Evolutionary conservation across 2,888 invertebrate species (phyloP).

Genomic region (Phortica magna): DNA sequence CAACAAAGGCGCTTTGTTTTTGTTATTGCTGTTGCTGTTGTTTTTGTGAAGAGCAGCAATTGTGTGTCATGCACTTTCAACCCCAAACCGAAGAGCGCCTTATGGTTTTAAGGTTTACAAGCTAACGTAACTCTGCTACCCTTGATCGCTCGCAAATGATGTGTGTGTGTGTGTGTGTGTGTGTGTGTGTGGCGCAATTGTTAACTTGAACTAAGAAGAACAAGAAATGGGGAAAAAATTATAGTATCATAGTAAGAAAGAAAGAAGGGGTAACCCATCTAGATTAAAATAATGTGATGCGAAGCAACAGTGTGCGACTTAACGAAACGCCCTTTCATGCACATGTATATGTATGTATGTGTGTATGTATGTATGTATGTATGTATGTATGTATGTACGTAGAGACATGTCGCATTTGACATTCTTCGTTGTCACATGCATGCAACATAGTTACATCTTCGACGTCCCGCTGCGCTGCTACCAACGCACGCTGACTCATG

Average conservation of each 20-base stretch:
- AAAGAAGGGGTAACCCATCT: neutral
- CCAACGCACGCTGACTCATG: neutral
- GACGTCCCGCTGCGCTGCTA: neutral
- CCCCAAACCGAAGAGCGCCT: slow-evolving; percentile 46
- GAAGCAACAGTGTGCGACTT: slow-evolving; percentile 57
- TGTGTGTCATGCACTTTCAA: slow-evolving; percentile 73
- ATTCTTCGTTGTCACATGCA: slow-evolving; percentile 10
- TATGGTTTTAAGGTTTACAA: neutral
- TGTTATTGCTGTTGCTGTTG: neutral
- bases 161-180: too few species aligned
- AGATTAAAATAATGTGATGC: slow-evolving; percentile 20
- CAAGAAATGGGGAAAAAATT: neutral
- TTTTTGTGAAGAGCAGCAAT: slow-evolving; percentile 52
- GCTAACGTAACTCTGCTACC: neutral
- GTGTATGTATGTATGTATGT: neutral
- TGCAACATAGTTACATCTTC: slow-evolving; percentile 4
- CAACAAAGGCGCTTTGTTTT: neutral
- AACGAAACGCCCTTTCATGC: neutral
- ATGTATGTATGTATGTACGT: neutral
- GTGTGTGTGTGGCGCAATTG: too few species aligned
- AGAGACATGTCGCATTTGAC: slow-evolving; percentile 14
- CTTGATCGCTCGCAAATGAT: neutral
- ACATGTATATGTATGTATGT: neutral
- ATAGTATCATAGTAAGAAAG: neutral
- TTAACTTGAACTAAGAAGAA: neutral